Evolutionary conservation across 1,140 invertebrate species (phyloP).

Genomic region (Sitodiplosis mosellana): DNA sequence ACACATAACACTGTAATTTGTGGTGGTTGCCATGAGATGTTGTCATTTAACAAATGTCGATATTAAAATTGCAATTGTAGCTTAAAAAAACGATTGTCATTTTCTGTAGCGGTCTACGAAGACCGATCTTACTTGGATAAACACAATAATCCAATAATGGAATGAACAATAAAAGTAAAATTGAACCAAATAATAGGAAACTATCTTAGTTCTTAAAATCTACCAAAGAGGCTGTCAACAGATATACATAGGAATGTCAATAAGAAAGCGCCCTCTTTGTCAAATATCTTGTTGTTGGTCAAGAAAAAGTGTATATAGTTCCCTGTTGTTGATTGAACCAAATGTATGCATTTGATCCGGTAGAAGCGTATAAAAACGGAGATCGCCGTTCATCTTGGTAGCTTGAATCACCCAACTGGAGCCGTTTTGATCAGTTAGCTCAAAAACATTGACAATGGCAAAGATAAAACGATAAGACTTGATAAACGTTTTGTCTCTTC

Average conservation of each 20-base stretch:
- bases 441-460: slow-evolving; percentile 53
- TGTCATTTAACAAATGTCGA: slow-evolving; percentile 45
- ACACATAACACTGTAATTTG: slow-evolving; percentile 65
- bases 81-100: slow-evolving; percentile 43
- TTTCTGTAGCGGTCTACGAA: slow-evolving; percentile 31
- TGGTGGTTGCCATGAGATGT: slow-evolving; percentile 61
- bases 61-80: slow-evolving; percentile 42
- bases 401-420: slow-evolving; percentile 41
- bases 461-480: slow-evolving; percentile 35
- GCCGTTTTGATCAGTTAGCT: slow-evolving; percentile 40
- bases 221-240: no score
- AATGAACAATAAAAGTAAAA: slow-evolving; percentile 52
- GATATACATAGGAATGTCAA: no score
- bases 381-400: slow-evolving; percentile 44
- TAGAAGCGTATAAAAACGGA: slow-evolving; percentile 35
- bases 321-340: no score
- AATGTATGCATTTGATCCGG: slow-evolving; percentile 59
- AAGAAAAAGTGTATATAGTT: no score
- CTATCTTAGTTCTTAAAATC: no score
- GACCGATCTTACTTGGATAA: slow-evolving; percentile 6
- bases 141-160: slow-evolving; percentile 44
- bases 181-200: no score
- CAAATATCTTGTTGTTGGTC: no score
- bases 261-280: no score
- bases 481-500: slow-evolving; percentile 31